Conservation (phyloP, 2,888 invertebrate species). For the Mythimna impura region DNA sequence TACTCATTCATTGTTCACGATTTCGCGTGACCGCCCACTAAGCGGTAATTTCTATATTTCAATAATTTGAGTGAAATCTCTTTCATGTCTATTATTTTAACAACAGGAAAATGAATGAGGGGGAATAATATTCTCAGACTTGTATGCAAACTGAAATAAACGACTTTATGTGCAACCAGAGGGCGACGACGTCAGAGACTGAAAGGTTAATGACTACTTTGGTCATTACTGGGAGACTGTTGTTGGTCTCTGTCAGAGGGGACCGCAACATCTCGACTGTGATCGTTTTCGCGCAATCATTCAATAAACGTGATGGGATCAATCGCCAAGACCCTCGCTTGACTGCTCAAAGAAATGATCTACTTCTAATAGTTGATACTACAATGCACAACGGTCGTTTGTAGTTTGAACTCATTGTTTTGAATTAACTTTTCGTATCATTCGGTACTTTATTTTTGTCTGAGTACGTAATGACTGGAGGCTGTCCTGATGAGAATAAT, state of each 20-base stretch:
- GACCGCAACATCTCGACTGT: conserved; percentile 80
- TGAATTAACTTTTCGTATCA: conserved; percentile 10
- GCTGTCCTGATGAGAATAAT: conserved; percentile 10
- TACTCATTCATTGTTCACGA: conserved; percentile 74
- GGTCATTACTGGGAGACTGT: conserved; percentile 78
- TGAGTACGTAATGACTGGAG: background rate
- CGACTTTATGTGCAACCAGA: conserved; percentile 51
- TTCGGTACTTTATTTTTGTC: background rate
- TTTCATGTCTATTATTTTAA: conserved; percentile 49
- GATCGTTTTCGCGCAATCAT: conserved; percentile 89
- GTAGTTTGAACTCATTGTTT: conserved; percentile 27
- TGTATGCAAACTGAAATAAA: conserved; percentile 58
- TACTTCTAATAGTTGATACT: conserved; percentile 70
- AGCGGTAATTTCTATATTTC: conserved; percentile 52
- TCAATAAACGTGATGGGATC: conserved; percentile 88
- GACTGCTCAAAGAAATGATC: conserved; percentile 86
- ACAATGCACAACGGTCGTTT: conserved; percentile 41
- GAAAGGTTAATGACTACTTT: conserved; percentile 82
- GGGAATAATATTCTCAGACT: conserved; percentile 24
- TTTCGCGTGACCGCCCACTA: conserved; percentile 64
- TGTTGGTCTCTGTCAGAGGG: conserved; percentile 78
- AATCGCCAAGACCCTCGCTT: conserved; percentile 88
- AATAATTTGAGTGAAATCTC: conserved; percentile 55
- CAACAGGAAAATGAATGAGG: conserved; percentile 42
- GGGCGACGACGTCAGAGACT: conserved; percentile 67